Percentiles rank a stretch among this genome's conserved stretches.
These are phyloP conservation scores for Phainopepla nitens DNA, from an alignment of 2,113 vertebrate species.

Conservation along the genomic window DNA sequence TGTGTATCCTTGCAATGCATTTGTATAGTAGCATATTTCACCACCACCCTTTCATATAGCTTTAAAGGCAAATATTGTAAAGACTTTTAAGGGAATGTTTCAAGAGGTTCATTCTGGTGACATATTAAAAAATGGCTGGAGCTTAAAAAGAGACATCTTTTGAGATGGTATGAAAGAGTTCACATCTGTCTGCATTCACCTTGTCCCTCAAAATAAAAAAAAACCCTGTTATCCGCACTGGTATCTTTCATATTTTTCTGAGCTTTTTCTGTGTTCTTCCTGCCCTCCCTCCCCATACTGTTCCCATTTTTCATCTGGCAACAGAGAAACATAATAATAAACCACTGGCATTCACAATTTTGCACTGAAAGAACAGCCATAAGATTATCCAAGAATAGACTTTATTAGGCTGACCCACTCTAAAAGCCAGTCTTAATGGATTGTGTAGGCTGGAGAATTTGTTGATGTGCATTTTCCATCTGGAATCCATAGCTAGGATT, in stretches of 20 bases:
- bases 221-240: background rate
- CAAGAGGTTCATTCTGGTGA: background rate
- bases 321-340: background rate
- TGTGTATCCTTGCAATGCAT: background rate
- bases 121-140: background rate
- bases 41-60: background rate
- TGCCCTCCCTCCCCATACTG: background rate
- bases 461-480: conserved; percentile 17
- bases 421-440: background rate
- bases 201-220: background rate
- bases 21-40: background rate
- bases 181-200: background rate
- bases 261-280: background rate
- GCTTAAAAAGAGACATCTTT: background rate
- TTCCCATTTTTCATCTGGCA: background rate
- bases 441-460: background rate
- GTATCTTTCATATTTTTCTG: background rate
- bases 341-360: background rate
- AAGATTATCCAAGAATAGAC: background rate
- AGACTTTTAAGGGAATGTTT: conserved; percentile 6
- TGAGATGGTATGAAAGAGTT: background rate
- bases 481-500: background rate
- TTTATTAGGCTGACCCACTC: background rate
- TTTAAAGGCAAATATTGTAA: background rate
- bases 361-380: background rate